Evolutionary conservation across 2,888 invertebrate species (phyloP).

Genomic region (Agrenia bidenticulata): DNA sequence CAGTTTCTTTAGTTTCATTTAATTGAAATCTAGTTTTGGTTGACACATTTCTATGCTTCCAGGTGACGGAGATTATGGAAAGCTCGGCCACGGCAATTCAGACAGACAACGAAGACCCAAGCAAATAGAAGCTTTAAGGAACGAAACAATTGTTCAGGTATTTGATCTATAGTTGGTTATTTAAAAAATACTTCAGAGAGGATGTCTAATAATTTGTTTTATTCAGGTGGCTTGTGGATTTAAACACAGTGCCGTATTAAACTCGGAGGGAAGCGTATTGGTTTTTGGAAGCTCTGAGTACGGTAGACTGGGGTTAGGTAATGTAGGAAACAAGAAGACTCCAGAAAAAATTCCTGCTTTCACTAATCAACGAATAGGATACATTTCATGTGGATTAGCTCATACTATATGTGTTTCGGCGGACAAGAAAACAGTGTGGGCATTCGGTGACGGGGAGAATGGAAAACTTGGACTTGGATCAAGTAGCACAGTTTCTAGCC

Average conservation of each 20-base stretch:
- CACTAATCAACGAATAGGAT: constrained; percentile 60
- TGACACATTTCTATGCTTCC: not conserved
- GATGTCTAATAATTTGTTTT: too few relatives aligned
- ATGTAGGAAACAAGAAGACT: constrained; percentile 64
- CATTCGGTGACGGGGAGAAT: constrained; percentile 68
- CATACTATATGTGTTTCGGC: constrained; percentile 65
- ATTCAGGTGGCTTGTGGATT: constrained; percentile 64
- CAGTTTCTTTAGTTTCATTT: constrained; percentile 9
- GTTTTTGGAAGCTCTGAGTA: constrained; percentile 69
- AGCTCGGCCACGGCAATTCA: constrained; percentile 67
- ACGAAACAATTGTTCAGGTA: constrained; percentile 64
- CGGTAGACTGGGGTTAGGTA: constrained; percentile 64
- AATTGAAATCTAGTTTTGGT: not conserved
- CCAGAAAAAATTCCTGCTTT: constrained; percentile 63
- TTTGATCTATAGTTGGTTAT: too few relatives aligned
- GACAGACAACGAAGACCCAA: constrained; percentile 65
- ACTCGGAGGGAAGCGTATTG: constrained; percentile 65
- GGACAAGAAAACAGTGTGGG: constrained; percentile 65
- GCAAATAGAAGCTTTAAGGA: constrained; percentile 65
- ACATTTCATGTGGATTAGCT: constrained; percentile 64
- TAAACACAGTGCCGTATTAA: constrained; percentile 67
- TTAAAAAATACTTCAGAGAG: too few relatives aligned
- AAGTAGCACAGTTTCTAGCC: constrained; percentile 33
- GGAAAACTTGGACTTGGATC: constrained; percentile 61
- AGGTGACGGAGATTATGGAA: constrained; percentile 65